Base-by-base conservation (phyloP, 2,113 vertebrate genomes). In the Oryzias melastigma region DNA sequence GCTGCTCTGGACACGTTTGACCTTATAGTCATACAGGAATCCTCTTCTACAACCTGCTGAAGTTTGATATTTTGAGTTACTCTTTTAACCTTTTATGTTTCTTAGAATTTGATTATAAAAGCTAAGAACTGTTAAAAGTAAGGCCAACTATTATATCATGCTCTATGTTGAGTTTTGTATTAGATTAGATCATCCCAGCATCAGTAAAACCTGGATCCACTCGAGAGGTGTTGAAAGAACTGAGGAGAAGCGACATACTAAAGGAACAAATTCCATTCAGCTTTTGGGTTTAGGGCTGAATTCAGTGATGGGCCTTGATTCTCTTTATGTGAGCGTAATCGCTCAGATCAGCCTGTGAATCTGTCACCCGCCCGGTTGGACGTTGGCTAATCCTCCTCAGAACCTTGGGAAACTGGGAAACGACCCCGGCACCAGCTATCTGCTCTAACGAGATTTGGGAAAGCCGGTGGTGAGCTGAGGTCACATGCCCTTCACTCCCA, bases 281-380 rank as follows among this genome's bases (percentile, higher is more conserved):
- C 64, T 68, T 52, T 17, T 35, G 63, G 80, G 64, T 62, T 65
- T 12, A 66, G 41, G 53, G 69, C 60, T 65, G 53, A 62, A 74
- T 71, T 64, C 83, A 86, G 68, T 87, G 84, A 90, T 85, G 78
- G 19, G 46, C 46, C 19, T 17, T 47, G 46, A 18, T 18, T 47
- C 72, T 85, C 71, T 65, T 91, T 85, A 89, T 91, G 86, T 78
- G 71, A 71, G 86, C 77, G 87, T 90, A 92, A 91, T 90, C 61
- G 84, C 83, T 72, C 72, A 83, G 83, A 89, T 89, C 88, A 76
- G 89, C 85, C 88, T 92, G 88, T 91, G 90, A 92, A 91, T 90
- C 89, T 91, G 88, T 90, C 87, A 90, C 87, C 75, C 19, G 68
- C 77, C 82, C 75, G 77, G 73, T 78, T 65, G 81, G 81, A 83